Base-by-base conservation (phyloP, 2,797 vertebrate genomes). In the Apogon talboti region DNA sequence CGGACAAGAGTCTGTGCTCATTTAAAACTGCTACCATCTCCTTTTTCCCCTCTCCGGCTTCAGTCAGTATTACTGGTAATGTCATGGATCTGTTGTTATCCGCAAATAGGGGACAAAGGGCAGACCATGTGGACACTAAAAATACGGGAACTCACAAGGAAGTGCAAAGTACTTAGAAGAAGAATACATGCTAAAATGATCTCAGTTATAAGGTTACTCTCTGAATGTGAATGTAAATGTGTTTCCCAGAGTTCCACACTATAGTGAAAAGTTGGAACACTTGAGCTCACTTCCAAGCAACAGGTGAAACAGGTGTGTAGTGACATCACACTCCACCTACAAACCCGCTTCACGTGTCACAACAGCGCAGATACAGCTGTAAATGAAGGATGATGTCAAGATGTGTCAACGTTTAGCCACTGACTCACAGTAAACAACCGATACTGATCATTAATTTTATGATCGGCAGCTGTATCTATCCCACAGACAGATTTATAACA, bases 381-480 rank as follows among this genome's bases (percentile, higher is more conserved):
- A 44, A 60, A 33, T 33, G 38, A 54, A 45, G 28, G 67, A 24
- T 11, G 64, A 30, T 37, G 44, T 56, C 49, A 41, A 67, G 41
- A 35, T 4, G 12, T 14, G 38, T 43, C 41, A 49, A 7, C 3
- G 2, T 15, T 19, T 11, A 33, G 24, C 66, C 46, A 42, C 67
- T 11, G 44, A 15, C 28, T 53, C 38, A 38, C 35, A 3, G 13
- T 35, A 47, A 48, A 46, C 21, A 46, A 68, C 37, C 33, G 16
- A 18, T 10, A 53, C 2, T 46, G 2, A 3, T 21, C 12, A 52
- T 49, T 52, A 1, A 42, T 59, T 49, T 21, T 59, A 55, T 15
- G 33, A 28, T 21, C 16, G n/a, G 28, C 57, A 54, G 79, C 69
- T 66, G 46, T n/a, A 33, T 38, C 18, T 4, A 11, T 48, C 24